A percentile compares a stretch with the other conserved stretches of the same genome.
Conservation (phyloP, 2,888 invertebrate genomes). For the Laspeyria flexula region DNA sequence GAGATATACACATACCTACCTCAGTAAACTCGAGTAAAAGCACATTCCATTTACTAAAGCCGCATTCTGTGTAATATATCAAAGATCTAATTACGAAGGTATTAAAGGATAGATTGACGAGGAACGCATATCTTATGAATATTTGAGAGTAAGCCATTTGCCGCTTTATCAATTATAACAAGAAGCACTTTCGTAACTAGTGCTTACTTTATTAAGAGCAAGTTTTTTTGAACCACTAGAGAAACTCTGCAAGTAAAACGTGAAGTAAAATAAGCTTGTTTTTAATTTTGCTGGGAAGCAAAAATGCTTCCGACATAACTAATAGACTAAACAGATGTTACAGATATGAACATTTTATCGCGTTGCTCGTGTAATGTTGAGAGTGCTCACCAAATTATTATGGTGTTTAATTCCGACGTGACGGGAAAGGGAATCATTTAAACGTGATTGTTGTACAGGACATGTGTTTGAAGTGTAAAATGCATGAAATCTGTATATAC, state of each 20-base stretch:
- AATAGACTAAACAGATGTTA: conserved; percentile 25
- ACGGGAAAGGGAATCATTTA: neutral
- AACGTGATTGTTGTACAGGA: neutral
- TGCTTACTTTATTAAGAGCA: conserved; percentile 28
- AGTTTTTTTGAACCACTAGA: conserved; percentile 28
- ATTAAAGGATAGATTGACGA: conserved; percentile 14
- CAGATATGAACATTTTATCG: conserved; percentile 23
- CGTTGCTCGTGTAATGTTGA: neutral
- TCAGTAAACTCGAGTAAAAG: conserved; percentile 8
- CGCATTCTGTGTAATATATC: conserved; percentile 15
- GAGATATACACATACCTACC: neutral
- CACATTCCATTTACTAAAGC: conserved; percentile 19
- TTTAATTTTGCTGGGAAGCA: neutral
- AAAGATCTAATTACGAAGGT: conserved; percentile 23
- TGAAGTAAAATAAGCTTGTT: neutral
- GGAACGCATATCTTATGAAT: conserved; percentile 1
- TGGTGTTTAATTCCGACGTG: conserved; percentile 11
- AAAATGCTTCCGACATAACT: conserved; percentile 7
- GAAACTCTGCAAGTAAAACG: conserved; percentile 13
- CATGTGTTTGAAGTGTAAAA: neutral
- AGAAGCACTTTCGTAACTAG: conserved; percentile 14
- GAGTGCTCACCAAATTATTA: conserved; percentile 7
- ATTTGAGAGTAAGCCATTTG: conserved; percentile 4
- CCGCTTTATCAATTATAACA: conserved; percentile 8
- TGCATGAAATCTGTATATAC: neutral